Base-by-base conservation (phyloP, 2,888 invertebrate species). In the Boloria selene region DNA sequence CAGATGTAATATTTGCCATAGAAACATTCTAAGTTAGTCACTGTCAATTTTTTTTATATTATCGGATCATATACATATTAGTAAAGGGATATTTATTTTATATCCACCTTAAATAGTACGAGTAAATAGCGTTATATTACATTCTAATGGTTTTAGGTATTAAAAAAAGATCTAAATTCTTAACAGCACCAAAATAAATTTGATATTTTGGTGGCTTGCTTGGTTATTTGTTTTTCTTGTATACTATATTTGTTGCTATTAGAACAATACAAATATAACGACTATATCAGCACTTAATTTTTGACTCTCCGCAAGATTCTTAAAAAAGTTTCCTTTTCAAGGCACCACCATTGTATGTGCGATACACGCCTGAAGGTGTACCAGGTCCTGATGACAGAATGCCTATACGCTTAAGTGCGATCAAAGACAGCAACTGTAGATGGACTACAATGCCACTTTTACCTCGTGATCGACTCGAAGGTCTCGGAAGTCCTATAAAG, bases 341-440 rank as follows among this genome's bases (percentile, higher is more conserved):
- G 90, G 88, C 88, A 18, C 65, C 84, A 1, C 85, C 88, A 0
- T 72, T 90, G 14, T 91, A 87, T 68, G 89, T 89, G 4, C 78
- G 87, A 2, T 89, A 86, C 70, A 81, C 80, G 7, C 80, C 85
- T 5, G 77, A 79, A 53, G 80, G 80, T 6, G 81, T 80, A 5
- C 90, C 90, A 1, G 84, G 81, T 0, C 86, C 88, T 0, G 75
- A 84, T 1, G 85, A 89, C 72, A 81, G 86, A 17, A 85, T 91
- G 86, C 87, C 90, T 0, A 81, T 91, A 44, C 75, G 78, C 2
- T 81, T 92, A 49, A 90, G 90, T 70, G 64, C 83, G 22, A 79
- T 71, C 54, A 83, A 82, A 71, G 89, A 91, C 75, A 84, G 82
- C 70, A 89, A 86, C 74, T 91, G 90, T 70, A 84, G 90, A 1